Percentiles rank a stretch among this genome's conserved stretches.
Conservation (phyloP, 2,113 vertebrate genomes). For the Pan paniscus region DNA sequence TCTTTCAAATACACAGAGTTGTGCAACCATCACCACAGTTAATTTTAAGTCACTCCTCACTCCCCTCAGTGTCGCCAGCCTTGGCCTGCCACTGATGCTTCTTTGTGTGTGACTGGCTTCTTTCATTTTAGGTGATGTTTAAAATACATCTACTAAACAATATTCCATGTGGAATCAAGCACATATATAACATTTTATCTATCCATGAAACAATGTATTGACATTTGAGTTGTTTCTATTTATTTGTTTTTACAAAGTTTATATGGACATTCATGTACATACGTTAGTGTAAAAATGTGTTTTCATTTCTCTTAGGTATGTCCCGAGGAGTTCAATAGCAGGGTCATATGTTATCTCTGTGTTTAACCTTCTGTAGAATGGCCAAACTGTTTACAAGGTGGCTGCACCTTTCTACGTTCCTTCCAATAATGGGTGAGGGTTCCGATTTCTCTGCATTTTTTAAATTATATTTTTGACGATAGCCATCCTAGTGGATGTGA, state of each 20-base stretch:
- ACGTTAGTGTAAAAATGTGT: too few relatives aligned
- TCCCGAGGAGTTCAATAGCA: too few relatives aligned
- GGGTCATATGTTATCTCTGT: too few relatives aligned
- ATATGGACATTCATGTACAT: not conserved
- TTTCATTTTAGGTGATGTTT: not conserved
- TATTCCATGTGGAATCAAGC: not conserved
- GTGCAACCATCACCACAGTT: not conserved
- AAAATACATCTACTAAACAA: not conserved
- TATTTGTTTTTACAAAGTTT: too few relatives aligned
- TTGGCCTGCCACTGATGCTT: not conserved
- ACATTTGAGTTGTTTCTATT: not conserved
- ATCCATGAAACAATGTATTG: not conserved
- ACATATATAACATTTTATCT: not conserved
- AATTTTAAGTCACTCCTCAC: not conserved
- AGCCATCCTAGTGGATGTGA: too few relatives aligned
- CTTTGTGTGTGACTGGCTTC: not conserved
- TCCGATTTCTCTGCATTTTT: too few relatives aligned
- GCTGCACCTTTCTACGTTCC: too few relatives aligned
- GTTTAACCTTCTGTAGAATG: too few relatives aligned
- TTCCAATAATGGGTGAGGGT: too few relatives aligned
- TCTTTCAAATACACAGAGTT: not conserved
- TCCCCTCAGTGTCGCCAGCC: not conserved
- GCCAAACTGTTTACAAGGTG: too few relatives aligned
- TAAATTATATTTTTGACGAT: too few relatives aligned
- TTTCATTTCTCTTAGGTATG: too few relatives aligned